Evolutionary conservation across 2,888 invertebrate species (phyloP).

Genomic region (Lissonota sp.): DNA sequence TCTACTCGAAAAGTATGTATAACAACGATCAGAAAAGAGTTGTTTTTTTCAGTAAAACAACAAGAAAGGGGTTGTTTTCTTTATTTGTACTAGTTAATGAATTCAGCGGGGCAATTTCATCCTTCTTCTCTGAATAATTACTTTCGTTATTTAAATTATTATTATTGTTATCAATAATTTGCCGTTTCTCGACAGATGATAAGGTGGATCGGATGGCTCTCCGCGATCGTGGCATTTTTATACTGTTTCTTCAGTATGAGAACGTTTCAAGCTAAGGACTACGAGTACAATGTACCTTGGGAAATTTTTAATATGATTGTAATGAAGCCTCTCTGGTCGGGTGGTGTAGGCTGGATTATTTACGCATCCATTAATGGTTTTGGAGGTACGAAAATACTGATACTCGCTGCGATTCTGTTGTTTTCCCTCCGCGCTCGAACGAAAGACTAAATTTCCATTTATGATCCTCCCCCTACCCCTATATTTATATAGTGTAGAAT

Average conservation of each 20-base stretch:
- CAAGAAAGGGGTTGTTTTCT: neutral
- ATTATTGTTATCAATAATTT: neutral
- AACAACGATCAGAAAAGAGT: neutral
- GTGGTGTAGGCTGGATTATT: conserved; percentile 85
- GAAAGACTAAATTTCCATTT: too few relatives aligned
- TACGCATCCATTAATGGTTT: conserved; percentile 84
- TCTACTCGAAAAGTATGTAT: conserved; percentile 31
- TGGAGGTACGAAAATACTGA: conserved; percentile 79
- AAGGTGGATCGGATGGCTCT: conserved; percentile 67
- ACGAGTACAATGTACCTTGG: conserved; percentile 78
- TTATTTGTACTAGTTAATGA: neutral
- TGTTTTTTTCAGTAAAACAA: neutral
- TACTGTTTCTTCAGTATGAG: conserved; percentile 66
- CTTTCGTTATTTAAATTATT: conserved; percentile 4
- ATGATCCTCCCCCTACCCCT: too few relatives aligned
- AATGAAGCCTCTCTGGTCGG: conserved; percentile 84
- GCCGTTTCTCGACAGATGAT: conserved; percentile 48
- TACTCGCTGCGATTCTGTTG: too few relatives aligned
- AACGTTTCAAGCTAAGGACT: conserved; percentile 75
- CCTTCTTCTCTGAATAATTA: neutral
- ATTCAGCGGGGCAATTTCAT: too few relatives aligned
- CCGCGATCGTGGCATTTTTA: conserved; percentile 56
- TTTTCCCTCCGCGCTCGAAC: too few relatives aligned
- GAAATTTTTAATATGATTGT: conserved; percentile 83
- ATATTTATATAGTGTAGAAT: too few relatives aligned